Conservation (phyloP, 2,888 invertebrate species). For the Ochropleura plecta region DNA sequence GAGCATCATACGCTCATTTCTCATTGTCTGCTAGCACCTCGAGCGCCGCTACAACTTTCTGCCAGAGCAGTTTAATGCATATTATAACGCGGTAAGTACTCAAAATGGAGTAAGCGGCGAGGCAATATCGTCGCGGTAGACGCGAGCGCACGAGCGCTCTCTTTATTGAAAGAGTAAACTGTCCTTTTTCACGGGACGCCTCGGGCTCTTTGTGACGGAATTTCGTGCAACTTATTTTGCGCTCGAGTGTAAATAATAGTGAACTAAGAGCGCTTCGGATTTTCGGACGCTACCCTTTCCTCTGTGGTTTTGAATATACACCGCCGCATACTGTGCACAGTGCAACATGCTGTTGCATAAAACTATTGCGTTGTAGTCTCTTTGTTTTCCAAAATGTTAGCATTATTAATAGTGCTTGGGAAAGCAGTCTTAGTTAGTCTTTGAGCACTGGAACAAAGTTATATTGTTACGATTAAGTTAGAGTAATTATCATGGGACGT, state of each 20-base stretch:
- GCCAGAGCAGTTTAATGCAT: conserved; percentile 89
- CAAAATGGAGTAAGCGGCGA: conserved; percentile 84
- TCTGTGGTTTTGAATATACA: conserved; percentile 78
- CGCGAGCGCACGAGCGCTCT: conserved; percentile 79
- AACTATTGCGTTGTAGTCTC: conserved; percentile 76
- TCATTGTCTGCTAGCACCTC: conserved; percentile 87
- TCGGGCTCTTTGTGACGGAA: conserved; percentile 85
- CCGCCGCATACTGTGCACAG: conserved; percentile 74
- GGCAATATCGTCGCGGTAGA: conserved; percentile 83
- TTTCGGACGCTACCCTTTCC: conserved; percentile 79
- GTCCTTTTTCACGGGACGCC: conserved; percentile 88
- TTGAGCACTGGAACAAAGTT: conserved; percentile 76
- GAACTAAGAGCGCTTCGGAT: conserved; percentile 80
- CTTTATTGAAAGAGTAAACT: conserved; percentile 90
- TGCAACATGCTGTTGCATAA: conserved; percentile 70
- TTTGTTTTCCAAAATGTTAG: conserved; percentile 69
- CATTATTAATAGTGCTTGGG: conserved; percentile 62
- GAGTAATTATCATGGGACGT: conserved; percentile 86
- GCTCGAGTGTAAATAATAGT: conserved; percentile 85
- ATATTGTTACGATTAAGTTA: conserved; percentile 82
- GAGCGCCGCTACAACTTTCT: conserved; percentile 81
- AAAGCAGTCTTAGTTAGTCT: conserved; percentile 69
- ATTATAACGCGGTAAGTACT: conserved; percentile 88
- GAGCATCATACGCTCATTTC: conserved; percentile 88
- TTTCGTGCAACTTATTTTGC: conserved; percentile 86